Evolutionary conservation across 2,113 vertebrate genomes (phyloP).

Genomic region (Oreochromis aureus): DNA sequence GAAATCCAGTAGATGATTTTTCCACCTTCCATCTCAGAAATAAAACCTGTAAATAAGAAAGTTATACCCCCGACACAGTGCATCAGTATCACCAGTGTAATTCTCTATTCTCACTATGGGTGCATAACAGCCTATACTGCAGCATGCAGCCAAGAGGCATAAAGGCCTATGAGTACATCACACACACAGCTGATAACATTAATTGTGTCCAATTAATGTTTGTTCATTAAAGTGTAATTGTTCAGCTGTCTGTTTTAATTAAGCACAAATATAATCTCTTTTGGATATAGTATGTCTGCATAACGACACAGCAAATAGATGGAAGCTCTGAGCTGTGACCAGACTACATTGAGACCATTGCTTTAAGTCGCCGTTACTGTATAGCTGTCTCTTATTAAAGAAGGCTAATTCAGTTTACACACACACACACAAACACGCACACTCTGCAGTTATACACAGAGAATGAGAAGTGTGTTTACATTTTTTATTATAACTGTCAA

Average conservation of each 20-base stretch:
- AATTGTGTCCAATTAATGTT: slow-evolving; percentile 48
- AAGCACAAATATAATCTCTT: slow-evolving; percentile 18
- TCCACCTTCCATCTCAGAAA: neutral
- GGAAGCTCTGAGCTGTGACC: slow-evolving; percentile 41
- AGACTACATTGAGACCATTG: slow-evolving; percentile 28
- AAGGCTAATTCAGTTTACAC: slow-evolving; percentile 20
- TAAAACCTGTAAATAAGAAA: neutral
- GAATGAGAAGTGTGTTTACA: slow-evolving; percentile 36
- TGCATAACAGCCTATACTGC: neutral
- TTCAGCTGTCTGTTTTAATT: slow-evolving; percentile 45
- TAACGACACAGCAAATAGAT: slow-evolving; percentile 39
- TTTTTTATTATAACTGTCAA: slow-evolving; percentile 52
- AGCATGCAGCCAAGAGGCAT: slow-evolving; percentile 7
- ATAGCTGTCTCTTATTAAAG: slow-evolving; percentile 44
- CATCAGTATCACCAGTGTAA: neutral
- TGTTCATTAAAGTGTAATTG: slow-evolving; percentile 47
- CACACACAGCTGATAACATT: slow-evolving; percentile 30
- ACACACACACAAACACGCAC: neutral
- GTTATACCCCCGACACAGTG: neutral
- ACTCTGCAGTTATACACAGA: neutral
- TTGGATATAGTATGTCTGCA: slow-evolving; percentile 1
- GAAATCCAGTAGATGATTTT: neutral
- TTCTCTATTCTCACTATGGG: neutral
- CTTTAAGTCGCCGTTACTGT: slow-evolving; percentile 17
- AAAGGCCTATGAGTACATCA: slow-evolving; percentile 2